phyloP scores from a whole-genome alignment of 2,113 vertebrate species.

The Lycaon pictus region DNA sequence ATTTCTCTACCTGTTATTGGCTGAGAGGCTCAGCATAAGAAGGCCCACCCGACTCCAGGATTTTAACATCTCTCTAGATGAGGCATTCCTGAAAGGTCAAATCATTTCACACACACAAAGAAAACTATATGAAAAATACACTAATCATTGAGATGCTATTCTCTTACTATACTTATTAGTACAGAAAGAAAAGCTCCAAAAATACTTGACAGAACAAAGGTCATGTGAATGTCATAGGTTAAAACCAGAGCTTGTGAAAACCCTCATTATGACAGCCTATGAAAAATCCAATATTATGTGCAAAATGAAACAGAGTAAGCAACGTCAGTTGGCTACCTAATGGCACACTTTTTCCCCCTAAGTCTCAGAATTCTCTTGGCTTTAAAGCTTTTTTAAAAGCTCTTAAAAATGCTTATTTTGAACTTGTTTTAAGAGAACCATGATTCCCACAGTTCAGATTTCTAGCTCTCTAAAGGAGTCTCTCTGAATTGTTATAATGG shows the following conservation, averaged over 20 bases:
- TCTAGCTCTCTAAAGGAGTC: not conserved
- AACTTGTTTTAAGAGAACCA: conserved; percentile 45
- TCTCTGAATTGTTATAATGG: not conserved
- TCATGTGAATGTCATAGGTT: not conserved
- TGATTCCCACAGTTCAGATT: not conserved
- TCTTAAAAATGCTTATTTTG: not conserved
- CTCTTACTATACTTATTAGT: conserved; percentile 65
- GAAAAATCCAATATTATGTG: not conserved
- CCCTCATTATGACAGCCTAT: not conserved
- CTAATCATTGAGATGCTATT: not conserved
- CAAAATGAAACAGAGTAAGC: not conserved
- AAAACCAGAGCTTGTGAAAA: not conserved
- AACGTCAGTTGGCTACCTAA: not conserved
- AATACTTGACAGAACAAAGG: not conserved
- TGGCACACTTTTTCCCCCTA: not conserved
- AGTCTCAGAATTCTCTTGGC: not conserved
- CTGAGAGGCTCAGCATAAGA: not conserved
- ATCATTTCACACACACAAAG: not conserved
- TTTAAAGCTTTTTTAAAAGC: conserved; percentile 32
- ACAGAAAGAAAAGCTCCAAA: conserved; percentile 41
- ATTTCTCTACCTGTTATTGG: fast-evolving
- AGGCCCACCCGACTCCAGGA: not conserved
- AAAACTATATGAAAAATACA: not conserved
- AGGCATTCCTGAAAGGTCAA: not conserved
- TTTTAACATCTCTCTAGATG: not conserved